Evolutionary conservation across 2,113 vertebrate genomes (phyloP).

Genomic region (Chamaea fasciata): DNA sequence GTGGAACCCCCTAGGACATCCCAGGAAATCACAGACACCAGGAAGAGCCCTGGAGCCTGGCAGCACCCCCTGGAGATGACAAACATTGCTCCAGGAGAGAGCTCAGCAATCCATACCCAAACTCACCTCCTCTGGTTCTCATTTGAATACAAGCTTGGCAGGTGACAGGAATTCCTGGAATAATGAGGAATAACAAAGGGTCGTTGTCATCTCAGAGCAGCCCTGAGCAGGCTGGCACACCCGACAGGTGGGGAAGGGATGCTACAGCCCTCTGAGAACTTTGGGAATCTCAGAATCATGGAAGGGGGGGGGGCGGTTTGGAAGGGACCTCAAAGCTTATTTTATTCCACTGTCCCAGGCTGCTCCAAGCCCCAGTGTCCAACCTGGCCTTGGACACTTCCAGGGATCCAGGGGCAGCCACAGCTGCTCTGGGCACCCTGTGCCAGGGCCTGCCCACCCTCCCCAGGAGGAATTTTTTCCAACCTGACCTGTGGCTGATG

Average conservation of each 20-base stretch:
- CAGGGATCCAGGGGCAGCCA: neutral
- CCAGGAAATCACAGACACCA: neutral
- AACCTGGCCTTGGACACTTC: neutral
- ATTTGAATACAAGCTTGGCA: neutral
- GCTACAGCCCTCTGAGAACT: neutral
- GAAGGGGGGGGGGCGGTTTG: neutral
- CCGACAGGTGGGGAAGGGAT: neutral
- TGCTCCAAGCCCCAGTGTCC: neutral
- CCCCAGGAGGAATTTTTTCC: neutral
- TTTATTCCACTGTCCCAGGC: accelerated
- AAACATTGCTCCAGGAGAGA: neutral
- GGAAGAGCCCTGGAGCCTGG: neutral
- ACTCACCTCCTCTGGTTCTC: neutral
- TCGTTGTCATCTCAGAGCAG: neutral
- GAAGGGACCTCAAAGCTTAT: accelerated
- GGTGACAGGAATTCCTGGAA: neutral
- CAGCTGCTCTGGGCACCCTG: neutral
- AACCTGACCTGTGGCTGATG: neutral
- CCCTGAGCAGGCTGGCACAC: neutral
- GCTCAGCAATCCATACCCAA: neutral
- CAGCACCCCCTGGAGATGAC: constrained; percentile 3
- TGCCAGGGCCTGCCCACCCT: neutral
- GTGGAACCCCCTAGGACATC: neutral
- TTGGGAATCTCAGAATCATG: neutral
- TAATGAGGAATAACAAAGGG: neutral